Evolutionary conservation across 2,888 invertebrate genomes (phyloP), one percentile per base, ranked within the genome.

Genomic region (Drosophila suboccidentalis): DNA sequence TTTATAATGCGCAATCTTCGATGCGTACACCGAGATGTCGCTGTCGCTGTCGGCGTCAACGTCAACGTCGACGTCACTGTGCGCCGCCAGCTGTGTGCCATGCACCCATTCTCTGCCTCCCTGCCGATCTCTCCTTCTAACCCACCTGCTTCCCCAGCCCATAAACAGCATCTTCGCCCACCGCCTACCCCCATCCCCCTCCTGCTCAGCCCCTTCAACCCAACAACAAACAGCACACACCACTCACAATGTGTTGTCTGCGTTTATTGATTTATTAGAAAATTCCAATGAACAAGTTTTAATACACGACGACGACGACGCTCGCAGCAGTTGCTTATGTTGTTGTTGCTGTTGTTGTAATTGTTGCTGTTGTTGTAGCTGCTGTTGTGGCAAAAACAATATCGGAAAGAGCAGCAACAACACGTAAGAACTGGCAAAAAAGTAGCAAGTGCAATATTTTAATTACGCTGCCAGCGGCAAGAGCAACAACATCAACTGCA

Each of bases 181-280:
- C 43, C 59, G 39, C 44, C 39, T 13, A 9, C 17, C 36, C 54
- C 8, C 8, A 6, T 29, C 26, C 11, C 22, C 41, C 47, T 26
- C 36, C 32, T 6, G n/a, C 46, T 11, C 39, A 11, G 4, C 49
- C 49, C n/a, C n/a, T n/a, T 11, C 50, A 29, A 19, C 57, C 47
- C 51, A 50, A 29, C 51, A 50, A 29, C 38, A 38, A 36, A 11
- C 44, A 10, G 15, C 26, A 9, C 26, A 66, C 69, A 60, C 61
- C 78, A 69, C 67, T 74, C 64, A 69, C 84, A 76, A 78, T 79
- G 84, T 77, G 85, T 86, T 89, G 85, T 89, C 89, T 87, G 84
- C 87, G 89, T 86, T 89, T 86, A 85, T 89, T 90, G 90, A 90
- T 90, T 90, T 91, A 90, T 91, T 90, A 91, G 91, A 90, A 90